A percentile compares a stretch with the other conserved stretches of the same genome.
Conservation (phyloP, 2,888 invertebrate genomes). For the Ornithoptera priamus region DNA sequence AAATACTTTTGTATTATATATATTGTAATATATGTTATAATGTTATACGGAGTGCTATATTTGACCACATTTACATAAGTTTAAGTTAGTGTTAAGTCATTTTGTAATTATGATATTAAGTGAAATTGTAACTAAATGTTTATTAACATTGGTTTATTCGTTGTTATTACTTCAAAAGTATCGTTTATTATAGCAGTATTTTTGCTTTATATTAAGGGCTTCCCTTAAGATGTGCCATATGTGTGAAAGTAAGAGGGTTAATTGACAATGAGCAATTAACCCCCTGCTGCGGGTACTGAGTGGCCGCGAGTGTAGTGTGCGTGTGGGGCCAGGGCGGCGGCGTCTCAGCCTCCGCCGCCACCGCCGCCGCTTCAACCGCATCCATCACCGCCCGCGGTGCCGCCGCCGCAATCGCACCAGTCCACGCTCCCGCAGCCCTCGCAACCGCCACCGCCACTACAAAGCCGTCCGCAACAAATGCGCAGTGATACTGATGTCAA, state of each 20-base stretch:
- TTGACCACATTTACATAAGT: slow-evolving; percentile 18
- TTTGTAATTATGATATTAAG: neutral
- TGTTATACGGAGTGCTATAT: slow-evolving; percentile 6
- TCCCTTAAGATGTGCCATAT: neutral
- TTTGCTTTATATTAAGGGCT: too few relatives aligned
- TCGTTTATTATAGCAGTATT: too few relatives aligned
- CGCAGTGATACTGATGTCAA: slow-evolving; percentile 28
- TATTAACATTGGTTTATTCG: neutral
- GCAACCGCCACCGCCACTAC: slow-evolving; percentile 28
- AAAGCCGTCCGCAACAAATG: slow-evolving; percentile 32
- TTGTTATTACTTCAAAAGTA: neutral
- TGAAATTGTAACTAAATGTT: neutral
- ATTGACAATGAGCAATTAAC: slow-evolving; percentile 54
- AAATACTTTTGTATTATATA: too few relatives aligned
- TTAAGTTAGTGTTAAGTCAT: neutral
- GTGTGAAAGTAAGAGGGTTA: slow-evolving; percentile 45
- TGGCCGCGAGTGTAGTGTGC: slow-evolving; percentile 55
- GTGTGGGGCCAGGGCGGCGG: slow-evolving; percentile 53
- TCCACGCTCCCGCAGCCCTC: slow-evolving; percentile 33
- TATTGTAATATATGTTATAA: too few relatives aligned
- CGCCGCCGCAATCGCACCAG: slow-evolving; percentile 28
- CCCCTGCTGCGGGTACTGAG: slow-evolving; percentile 37
- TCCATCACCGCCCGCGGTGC: slow-evolving; percentile 30
- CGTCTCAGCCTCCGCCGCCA: slow-evolving; percentile 37
- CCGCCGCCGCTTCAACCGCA: slow-evolving; percentile 29